Evolutionary conservation across 2,797 vertebrate genomes (phyloP), one percentile per base, ranked within the genome.

Genomic region (Champsocephalus gunnari): DNA sequence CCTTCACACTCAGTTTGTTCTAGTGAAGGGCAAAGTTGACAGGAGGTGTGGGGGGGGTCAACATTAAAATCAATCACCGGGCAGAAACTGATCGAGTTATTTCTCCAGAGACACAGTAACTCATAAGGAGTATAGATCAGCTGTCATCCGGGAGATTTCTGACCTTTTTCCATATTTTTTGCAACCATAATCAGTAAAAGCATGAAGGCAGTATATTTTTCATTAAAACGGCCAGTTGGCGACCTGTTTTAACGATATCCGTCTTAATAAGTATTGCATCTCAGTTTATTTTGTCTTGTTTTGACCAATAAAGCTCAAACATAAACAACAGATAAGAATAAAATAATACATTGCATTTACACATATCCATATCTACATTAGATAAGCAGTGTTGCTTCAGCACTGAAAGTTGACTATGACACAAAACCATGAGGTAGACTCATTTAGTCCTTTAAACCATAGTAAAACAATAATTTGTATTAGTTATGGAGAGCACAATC

Each of bases 11-110:
- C 56, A 19, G 48, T 82, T 83, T 77, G 50, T 62, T 82, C 56
- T 12, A 10, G 38, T 71, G 80, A 90, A 90, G 88, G 85, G 77
- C 86, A 84, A 83, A 79, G 84, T 80, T 87, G 86, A 88, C 65
- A 65, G 34, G 44, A 13, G 44, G 21, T 14, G 13, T 28, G 38
- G 9, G 28, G 28, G 61, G 58, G 79, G 83, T 86, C 83, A 85
- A 62, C 72, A 76, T 76, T 76, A 64, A 80, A 87, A 88, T 81
- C 75, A 74, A 86, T 89, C 75, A 54, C 59, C 34, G 66, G 80
- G 55, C 72, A 75, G 75, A 73, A 78, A 70, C 54, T 11, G 68
- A 87, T 91, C 68, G 68, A 91, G 87, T 28, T 0, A 2, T 17
- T 44, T 55, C 79, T 43, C 32, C 38, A 43, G 19, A 70, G 43